A percentile compares a stretch with the other conserved stretches of the same genome.
These are phyloP conservation scores for Dryobota labecula DNA, from an alignment of 2,888 invertebrate genomes.

Conservation along the genomic window DNA sequence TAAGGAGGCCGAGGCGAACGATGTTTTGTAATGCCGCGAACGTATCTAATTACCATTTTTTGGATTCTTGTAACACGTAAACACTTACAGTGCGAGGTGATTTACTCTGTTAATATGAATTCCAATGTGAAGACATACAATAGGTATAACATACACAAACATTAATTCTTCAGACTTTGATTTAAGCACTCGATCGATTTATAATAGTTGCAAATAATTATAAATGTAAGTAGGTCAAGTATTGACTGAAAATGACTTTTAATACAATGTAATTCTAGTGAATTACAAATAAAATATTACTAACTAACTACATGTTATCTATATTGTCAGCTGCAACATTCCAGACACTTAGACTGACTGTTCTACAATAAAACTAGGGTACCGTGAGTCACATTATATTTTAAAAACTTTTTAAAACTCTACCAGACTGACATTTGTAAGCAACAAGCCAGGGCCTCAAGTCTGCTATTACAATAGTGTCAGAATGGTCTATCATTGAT, in stretches of 20 bases:
- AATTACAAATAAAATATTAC: constrained; percentile 47
- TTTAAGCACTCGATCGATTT: constrained; percentile 51
- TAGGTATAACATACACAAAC: constrained; percentile 20
- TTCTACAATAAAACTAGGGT: constrained; percentile 58
- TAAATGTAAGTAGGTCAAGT: constrained; percentile 61
- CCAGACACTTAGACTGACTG: constrained; percentile 45
- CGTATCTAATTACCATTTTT: constrained; percentile 67
- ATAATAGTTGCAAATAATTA: constrained; percentile 62
- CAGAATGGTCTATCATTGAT: too few species aligned
- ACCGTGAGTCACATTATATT: constrained; percentile 49
- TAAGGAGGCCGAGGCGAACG: constrained; percentile 88
- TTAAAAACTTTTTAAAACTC: constrained; percentile 5
- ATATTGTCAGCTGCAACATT: constrained; percentile 47
- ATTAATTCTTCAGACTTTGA: constrained; percentile 61
- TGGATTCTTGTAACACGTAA: constrained; percentile 71
- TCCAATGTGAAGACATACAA: constrained; percentile 38
- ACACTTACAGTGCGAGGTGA: constrained; percentile 58
- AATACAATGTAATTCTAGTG: constrained; percentile 45
- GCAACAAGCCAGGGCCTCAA: too few species aligned
- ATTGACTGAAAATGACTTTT: constrained; percentile 50
- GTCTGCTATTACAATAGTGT: too few species aligned
- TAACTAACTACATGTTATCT: constrained; percentile 31
- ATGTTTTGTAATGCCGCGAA: constrained; percentile 75
- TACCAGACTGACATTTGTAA: neutral
- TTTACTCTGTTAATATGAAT: constrained; percentile 59